Conservation (phyloP, 2,113 vertebrate species). For the Phyllostomus discolor region DNA sequence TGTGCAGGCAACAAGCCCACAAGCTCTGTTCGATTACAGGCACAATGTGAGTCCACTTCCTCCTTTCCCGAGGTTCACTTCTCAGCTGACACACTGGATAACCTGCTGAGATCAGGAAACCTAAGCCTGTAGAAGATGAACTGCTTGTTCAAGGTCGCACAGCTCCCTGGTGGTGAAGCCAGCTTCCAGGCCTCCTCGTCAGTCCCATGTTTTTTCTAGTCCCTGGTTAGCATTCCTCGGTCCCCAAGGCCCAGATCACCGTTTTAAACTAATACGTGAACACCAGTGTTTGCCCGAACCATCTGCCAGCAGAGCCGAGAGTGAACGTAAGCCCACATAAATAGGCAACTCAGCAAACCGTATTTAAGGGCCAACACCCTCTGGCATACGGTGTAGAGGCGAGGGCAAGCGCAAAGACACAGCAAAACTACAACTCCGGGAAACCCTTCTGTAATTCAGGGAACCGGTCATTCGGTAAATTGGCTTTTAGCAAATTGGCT, state of each 20-base stretch:
- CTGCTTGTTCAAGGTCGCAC: background rate
- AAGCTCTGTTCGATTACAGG: background rate
- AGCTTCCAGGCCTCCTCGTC: background rate
- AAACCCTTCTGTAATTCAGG: background rate
- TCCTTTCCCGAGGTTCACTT: background rate
- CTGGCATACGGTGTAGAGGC: background rate
- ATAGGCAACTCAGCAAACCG: background rate
- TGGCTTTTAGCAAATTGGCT: background rate
- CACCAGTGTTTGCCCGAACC: background rate
- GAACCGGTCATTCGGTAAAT: background rate
- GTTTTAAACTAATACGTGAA: background rate
- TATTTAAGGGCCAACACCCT: background rate
- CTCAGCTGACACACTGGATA: background rate
- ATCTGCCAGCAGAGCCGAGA: background rate
- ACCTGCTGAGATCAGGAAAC: background rate
- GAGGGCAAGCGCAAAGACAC: background rate
- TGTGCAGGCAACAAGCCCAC: background rate
- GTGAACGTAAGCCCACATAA: background rate
- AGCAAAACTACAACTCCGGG: background rate
- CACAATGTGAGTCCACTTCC: background rate
- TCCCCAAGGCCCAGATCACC: background rate
- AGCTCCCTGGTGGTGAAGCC: background rate
- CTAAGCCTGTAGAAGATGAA: background rate
- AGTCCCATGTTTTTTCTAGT: background rate
- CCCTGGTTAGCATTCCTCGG: background rate